Evolutionary conservation across 1,140 invertebrate genomes (phyloP).

Genomic region (Goniozus legneri): DNA sequence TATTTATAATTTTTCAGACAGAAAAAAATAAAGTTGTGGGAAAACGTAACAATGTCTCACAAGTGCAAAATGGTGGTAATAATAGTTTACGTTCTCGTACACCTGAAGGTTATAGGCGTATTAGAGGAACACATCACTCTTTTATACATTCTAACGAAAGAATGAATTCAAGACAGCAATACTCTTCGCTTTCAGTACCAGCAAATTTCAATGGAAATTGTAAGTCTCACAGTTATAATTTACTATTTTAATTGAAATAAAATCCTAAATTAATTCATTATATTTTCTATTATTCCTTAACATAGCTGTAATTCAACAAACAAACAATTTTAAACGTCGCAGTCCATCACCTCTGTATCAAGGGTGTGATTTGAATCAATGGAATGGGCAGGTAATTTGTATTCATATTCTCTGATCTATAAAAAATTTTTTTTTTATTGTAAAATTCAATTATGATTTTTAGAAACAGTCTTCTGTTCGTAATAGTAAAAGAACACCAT

Average conservation of each 20-base stretch:
- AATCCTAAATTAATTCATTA: no score
- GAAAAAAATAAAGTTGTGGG: slow-evolving; percentile 30
- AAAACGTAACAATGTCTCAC: slow-evolving; percentile 33
- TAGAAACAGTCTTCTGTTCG: slow-evolving; percentile 27
- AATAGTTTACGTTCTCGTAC: slow-evolving; percentile 20
- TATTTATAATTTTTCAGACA: neutral
- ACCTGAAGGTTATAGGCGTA: slow-evolving; percentile 35
- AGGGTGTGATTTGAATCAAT: slow-evolving; percentile 32
- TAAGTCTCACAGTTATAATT: no score
- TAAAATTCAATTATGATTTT: slow-evolving; percentile 7
- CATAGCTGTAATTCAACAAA: slow-evolving; percentile 7
- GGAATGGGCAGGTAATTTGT: slow-evolving; percentile 39
- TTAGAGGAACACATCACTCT: slow-evolving; percentile 33
- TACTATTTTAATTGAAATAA: no score
- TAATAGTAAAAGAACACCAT: slow-evolving; percentile 42
- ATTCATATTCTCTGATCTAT: slow-evolving; percentile 6
- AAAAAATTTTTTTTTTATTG: neutral
- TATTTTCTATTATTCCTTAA: neutral
- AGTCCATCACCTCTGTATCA: slow-evolving; percentile 46
- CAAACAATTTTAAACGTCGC: slow-evolving; percentile 37
- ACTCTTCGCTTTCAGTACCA: slow-evolving; percentile 24
- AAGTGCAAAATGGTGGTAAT: slow-evolving; percentile 30
- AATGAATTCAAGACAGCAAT: slow-evolving; percentile 21
- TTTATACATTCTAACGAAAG: slow-evolving; percentile 35
- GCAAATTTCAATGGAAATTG: slow-evolving; percentile 32